Percentiles rank a stretch among this genome's conserved stretches.
Conservation (phyloP, 1,140 invertebrate species). For the Danaus plexippus region DNA sequence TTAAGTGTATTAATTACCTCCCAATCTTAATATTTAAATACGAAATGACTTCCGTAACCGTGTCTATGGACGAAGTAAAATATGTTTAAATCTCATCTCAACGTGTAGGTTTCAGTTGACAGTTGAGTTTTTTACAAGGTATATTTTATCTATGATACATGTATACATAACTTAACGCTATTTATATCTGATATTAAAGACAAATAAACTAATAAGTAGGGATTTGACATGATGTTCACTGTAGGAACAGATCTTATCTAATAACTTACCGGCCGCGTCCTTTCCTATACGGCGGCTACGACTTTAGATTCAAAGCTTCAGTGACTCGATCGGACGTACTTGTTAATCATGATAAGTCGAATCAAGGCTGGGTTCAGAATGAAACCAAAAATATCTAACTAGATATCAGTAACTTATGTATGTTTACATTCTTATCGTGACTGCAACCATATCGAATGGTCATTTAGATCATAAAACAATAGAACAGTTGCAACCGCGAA, state of each 20-base stretch:
- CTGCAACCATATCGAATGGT: constrained; percentile 58
- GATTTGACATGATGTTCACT: constrained; percentile 21
- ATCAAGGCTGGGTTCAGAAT: constrained; percentile 16
- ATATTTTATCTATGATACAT: too few relatives aligned
- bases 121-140: too few relatives aligned
- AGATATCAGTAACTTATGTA: constrained; percentile 25
- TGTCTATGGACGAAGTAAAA: too few relatives aligned
- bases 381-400: constrained; percentile 19
- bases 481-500: constrained; percentile 62
- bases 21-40: background rate
- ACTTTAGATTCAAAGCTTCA: constrained; percentile 20
- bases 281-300: constrained; percentile 17
- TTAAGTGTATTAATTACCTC: too few relatives aligned
- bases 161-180: constrained; percentile 21
- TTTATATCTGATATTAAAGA: constrained; percentile 24
- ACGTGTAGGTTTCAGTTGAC: too few relatives aligned
- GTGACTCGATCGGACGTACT: constrained; percentile 12
- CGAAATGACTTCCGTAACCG: background rate
- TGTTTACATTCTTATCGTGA: constrained; percentile 62
- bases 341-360: constrained; percentile 15
- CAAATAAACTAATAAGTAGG: constrained; percentile 21
- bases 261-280: constrained; percentile 12
- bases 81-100: too few relatives aligned
- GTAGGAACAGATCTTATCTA: constrained; percentile 21
- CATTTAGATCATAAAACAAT: constrained; percentile 71